Base-by-base conservation (phyloP, 37 sponge, comb jelly and placozoan species). In the Oopsacas minuta region DNA sequence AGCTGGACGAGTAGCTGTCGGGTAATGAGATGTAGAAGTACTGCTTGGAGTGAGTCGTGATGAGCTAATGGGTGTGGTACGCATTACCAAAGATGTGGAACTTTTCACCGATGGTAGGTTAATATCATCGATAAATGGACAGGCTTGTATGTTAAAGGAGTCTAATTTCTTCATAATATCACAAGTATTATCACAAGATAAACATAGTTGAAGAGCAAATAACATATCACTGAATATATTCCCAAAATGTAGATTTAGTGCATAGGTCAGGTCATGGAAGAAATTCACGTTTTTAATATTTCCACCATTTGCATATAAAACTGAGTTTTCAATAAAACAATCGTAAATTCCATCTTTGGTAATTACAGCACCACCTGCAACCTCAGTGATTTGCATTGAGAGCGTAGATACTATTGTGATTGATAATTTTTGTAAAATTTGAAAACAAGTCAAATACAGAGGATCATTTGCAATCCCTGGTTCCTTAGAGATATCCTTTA, bases 281-380 rank as follows among this genome's bases (percentile, higher is more conserved):
- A 61, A 61, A n/a, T 61, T 61, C 5, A 61, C 30, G 28, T 61
- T 7, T 25, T 25, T 25, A 61, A 34, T 61, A 5, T 3, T 61
- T n/a, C 75, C 75, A 12, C 75, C 75, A 5, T n/a, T 61, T 3
- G 75, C 75, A 61, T 61, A 61, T 5, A 61, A 34, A 61, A 61
- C 75, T 61, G 75, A 61, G 30, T 61, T n/a, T 12, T 61, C 28
- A 61, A 61, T 25, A 61, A 61, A 61, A 61, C 75, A 61, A 61
- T 3, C 7, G 30, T 61, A 61, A 25, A 61, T 10, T 5, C 28
- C 30, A 61, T 10, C 28, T 61, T 61, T 61, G 30, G 5, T n/a
- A 10, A 61, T 34, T 3, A n/a, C 30, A 5, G 32, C 5, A 61
- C 30, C 28, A 10, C 32, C 28, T 32, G 7, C 28, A 61, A 25